These are phyloP conservation scores for Bellardia bayeri DNA, from an alignment of 2,888 invertebrate genomes.

Conservation along the genomic window DNA sequence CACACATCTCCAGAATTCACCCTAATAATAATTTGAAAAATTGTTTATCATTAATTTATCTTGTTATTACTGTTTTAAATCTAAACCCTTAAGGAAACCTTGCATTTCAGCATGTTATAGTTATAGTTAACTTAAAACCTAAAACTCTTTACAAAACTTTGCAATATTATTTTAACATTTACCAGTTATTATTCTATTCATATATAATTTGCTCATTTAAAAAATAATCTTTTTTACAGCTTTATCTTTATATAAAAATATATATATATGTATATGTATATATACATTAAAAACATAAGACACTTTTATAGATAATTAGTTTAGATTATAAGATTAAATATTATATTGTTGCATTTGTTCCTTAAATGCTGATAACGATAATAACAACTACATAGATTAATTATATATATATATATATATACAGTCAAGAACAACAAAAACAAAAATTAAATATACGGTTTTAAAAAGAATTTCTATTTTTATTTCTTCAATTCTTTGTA, in stretches of 20 bases:
- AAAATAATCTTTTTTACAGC: slow-evolving; percentile 61
- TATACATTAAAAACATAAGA: slow-evolving; percentile 16
- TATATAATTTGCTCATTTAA: slow-evolving; percentile 29
- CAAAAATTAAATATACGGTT: slow-evolving; percentile 38
- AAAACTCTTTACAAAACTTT: slow-evolving; percentile 63
- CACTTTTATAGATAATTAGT: slow-evolving; percentile 46
- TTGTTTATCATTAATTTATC: too few species aligned
- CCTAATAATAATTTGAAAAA: too few species aligned
- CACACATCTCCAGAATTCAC: too few species aligned
- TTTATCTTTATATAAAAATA: slow-evolving; percentile 17
- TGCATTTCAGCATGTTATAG: not conserved
- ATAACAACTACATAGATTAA: slow-evolving; percentile 2
- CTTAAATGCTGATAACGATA: slow-evolving; percentile 43
- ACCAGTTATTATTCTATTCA: slow-evolving; percentile 1
- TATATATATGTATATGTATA: not conserved
- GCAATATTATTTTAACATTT: slow-evolving; percentile 43
- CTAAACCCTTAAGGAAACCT: not conserved
- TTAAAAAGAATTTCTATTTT: not conserved
- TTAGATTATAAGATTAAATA: slow-evolving; percentile 59
- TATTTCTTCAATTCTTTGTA: slow-evolving; percentile 20
- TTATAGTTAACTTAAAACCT: not conserved
- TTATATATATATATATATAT: not conserved
- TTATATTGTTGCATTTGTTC: slow-evolving; percentile 38
- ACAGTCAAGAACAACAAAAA: not conserved
- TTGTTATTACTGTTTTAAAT: too few species aligned